These are phyloP conservation scores for Ctena decussata DNA, from an alignment of 2,888 invertebrate genomes.

Conservation along the genomic window DNA sequence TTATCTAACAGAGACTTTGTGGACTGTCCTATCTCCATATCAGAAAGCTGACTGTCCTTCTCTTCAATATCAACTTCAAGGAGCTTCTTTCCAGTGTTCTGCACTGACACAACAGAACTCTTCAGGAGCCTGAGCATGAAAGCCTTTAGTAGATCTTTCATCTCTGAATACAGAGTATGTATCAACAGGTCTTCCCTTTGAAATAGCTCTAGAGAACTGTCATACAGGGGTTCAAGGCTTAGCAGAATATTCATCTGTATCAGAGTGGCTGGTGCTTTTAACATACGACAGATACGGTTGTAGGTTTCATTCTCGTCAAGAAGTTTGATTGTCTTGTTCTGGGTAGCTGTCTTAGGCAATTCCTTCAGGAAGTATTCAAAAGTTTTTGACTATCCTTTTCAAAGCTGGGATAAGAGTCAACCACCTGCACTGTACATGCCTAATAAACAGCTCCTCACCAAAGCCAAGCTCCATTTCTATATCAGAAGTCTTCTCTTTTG, in stretches of 20 bases:
- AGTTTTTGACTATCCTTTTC: conserved; percentile 43
- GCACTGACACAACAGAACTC: too few relatives aligned
- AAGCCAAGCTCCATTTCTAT: conserved; percentile 38
- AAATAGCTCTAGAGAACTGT: conserved; percentile 45
- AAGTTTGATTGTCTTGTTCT: conserved; percentile 34
- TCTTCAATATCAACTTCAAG: too few relatives aligned
- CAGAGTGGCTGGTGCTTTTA: conserved; percentile 39
- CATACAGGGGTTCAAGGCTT: conserved; percentile 35
- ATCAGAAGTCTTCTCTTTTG: conserved; percentile 59
- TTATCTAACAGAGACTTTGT: too few relatives aligned
- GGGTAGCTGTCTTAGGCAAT: conserved; percentile 35
- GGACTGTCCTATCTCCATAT: too few relatives aligned
- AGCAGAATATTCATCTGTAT: conserved; percentile 53
- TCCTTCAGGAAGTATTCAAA: conserved; percentile 40
- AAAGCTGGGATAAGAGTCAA: conserved; percentile 57
- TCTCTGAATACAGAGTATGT: conserved; percentile 49
- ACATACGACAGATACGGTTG: conserved; percentile 48
- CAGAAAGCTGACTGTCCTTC: too few relatives aligned
- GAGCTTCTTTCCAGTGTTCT: too few relatives aligned
- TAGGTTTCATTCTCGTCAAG: conserved; percentile 45
- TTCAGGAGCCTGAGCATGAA: conserved; percentile 55
- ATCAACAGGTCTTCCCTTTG: conserved; percentile 53
- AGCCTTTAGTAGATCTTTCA: conserved; percentile 42
- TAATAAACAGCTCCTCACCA: conserved; percentile 53
- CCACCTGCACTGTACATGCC: conserved; percentile 60